phyloP scores from a whole-genome alignment of 2,797 vertebrate species.

The Thaleichthys pacificus region DNA sequence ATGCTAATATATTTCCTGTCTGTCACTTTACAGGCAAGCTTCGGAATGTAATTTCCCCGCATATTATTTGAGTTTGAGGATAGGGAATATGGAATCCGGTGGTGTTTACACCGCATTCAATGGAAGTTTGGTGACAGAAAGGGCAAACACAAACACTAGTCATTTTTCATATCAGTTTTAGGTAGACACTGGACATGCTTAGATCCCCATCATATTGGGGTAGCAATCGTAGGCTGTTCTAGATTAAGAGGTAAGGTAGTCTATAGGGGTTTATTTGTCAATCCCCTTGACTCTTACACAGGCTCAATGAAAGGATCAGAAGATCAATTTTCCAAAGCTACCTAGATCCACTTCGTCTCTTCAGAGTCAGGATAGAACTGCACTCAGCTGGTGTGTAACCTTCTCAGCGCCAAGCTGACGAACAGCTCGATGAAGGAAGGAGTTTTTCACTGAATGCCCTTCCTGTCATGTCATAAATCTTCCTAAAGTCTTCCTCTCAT shows the following conservation, averaged over 20 bases:
- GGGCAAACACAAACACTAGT: no score
- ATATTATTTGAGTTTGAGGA: neutral
- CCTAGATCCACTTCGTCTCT: slow-evolving; percentile 27
- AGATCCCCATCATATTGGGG: neutral
- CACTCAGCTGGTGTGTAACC: slow-evolving; percentile 44
- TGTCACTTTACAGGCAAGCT: slow-evolving; percentile 14
- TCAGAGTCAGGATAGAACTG: slow-evolving; percentile 25
- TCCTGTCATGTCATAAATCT: slow-evolving; percentile 54
- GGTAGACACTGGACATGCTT: neutral
- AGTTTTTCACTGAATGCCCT: neutral
- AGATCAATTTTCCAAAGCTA: slow-evolving; percentile 10
- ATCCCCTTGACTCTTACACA: slow-evolving; percentile 1
- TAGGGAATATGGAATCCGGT: neutral
- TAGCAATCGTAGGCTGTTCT: neutral
- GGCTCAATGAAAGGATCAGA: neutral
- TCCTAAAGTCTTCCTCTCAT: neutral
- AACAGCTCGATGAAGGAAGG: slow-evolving; percentile 57
- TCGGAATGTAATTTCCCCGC: neutral
- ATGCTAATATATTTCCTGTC: slow-evolving; percentile 8
- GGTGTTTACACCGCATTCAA: neutral
- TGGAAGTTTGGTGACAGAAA: neutral
- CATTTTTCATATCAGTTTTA: neutral
- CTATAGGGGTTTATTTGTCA: neutral
- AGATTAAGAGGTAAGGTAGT: neutral
- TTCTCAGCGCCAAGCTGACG: slow-evolving; percentile 66